These are phyloP conservation scores for Ciconia boyciana DNA, from an alignment of 2,113 vertebrate species.

Conservation along the genomic window DNA sequence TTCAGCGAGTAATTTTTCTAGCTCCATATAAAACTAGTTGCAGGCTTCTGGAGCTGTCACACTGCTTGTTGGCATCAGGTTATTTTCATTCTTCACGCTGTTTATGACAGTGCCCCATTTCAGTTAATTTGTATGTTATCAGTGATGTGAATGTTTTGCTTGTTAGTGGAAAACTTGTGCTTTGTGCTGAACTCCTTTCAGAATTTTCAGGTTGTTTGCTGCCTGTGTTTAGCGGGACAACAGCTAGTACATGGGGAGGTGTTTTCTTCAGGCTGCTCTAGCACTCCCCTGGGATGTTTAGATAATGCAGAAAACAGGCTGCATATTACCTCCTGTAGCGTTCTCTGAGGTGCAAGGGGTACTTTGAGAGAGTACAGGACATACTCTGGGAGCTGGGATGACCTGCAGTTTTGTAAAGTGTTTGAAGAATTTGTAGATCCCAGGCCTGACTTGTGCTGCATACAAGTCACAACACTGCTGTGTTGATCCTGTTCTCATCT, in stretches of 20 bases:
- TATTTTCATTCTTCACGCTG: neutral
- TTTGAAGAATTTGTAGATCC: neutral
- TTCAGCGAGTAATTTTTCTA: neutral
- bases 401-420: neutral
- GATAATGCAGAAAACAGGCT: neutral
- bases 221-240: neutral
- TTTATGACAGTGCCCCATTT: neutral
- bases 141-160: neutral
- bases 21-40: neutral
- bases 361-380: neutral
- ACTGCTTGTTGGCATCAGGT: neutral
- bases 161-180: neutral
- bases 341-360: neutral
- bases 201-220: neutral
- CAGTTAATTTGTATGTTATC: neutral
- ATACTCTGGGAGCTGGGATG: neutral
- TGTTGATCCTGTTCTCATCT: neutral
- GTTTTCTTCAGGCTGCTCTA: neutral
- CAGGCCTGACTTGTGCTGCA: neutral
- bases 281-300: neutral
- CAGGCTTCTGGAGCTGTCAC: neutral
- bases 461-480: neutral
- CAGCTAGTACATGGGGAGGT: accelerated
- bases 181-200: neutral
- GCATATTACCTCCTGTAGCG: neutral